Conservation (phyloP, 2,888 invertebrate genomes). For the Julus scanicus region DNA sequence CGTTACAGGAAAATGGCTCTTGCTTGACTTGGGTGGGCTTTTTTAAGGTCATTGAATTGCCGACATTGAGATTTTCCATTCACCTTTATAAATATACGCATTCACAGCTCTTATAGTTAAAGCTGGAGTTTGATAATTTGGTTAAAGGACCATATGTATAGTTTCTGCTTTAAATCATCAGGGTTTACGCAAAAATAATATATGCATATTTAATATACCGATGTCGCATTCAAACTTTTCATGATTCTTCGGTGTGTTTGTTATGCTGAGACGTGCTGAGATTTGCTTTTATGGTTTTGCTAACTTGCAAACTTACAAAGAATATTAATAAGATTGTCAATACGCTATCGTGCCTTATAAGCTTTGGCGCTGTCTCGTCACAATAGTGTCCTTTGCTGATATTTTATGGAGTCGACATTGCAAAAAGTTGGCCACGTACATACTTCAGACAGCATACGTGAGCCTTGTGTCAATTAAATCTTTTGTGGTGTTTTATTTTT, state of each 20-base stretch:
- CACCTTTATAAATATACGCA: too few species aligned
- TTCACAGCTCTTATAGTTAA: too few species aligned
- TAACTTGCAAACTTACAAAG: neutral
- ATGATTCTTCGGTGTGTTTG: neutral
- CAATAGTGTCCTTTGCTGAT: neutral
- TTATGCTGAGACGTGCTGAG: neutral
- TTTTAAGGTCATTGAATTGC: neutral
- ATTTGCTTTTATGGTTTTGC: constrained; percentile 1
- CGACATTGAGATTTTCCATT: neutral
- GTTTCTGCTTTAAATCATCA: too few species aligned
- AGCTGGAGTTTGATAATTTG: too few species aligned
- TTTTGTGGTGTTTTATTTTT: too few species aligned
- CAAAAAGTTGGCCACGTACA: too few species aligned
- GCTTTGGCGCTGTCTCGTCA: neutral
- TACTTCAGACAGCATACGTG: too few species aligned
- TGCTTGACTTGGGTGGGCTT: neutral
- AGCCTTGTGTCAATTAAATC: too few species aligned
- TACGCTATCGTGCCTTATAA: neutral
- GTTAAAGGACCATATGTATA: too few species aligned
- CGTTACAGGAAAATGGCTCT: neutral
- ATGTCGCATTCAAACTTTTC: neutral
- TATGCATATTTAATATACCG: too few species aligned
- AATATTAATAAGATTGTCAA: neutral
- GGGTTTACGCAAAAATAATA: too few species aligned
- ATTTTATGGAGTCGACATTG: neutral